phyloP scores from a whole-genome alignment of 2,888 invertebrate genomes.

The Globia sparganii region DNA sequence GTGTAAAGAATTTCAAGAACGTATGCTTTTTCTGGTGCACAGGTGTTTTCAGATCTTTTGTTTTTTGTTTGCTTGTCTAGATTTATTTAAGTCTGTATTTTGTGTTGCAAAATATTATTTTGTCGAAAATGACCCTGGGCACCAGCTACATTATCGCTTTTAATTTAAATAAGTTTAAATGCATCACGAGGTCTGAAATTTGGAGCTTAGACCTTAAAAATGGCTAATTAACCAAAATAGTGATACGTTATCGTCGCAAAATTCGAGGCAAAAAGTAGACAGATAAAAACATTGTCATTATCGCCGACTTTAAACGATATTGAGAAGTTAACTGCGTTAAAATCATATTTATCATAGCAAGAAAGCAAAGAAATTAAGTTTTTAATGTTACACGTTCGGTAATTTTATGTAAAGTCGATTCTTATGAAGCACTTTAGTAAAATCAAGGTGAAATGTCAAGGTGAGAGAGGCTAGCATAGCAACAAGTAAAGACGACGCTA shows the following conservation, averaged over 20 bases:
- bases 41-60: slow-evolving; percentile 4
- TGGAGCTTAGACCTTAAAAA: slow-evolving; percentile 12
- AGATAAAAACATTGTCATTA: slow-evolving; percentile 26
- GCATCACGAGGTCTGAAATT: neutral
- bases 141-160: slow-evolving; percentile 6
- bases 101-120: neutral
- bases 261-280: slow-evolving; percentile 8
- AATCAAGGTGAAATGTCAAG: slow-evolving; percentile 64
- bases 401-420: slow-evolving; percentile 31
- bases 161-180: slow-evolving; percentile 22
- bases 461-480: slow-evolving; percentile 49
- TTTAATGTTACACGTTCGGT: neutral
- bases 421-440: slow-evolving; percentile 40
- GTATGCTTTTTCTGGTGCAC: slow-evolving; percentile 22
- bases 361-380: neutral
- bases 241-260: slow-evolving; percentile 40
- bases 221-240: slow-evolving; percentile 36
- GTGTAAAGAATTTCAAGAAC: slow-evolving; percentile 29
- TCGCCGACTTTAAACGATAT: slow-evolving; percentile 12
- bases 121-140: slow-evolving; percentile 9
- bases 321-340: slow-evolving; percentile 28
- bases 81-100: slow-evolving; percentile 3
- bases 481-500: slow-evolving; percentile 53
- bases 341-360: slow-evolving; percentile 5
- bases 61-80: neutral